Conservation (phyloP, 2,113 vertebrate species). For the Microcebus griseorufus region DNA sequence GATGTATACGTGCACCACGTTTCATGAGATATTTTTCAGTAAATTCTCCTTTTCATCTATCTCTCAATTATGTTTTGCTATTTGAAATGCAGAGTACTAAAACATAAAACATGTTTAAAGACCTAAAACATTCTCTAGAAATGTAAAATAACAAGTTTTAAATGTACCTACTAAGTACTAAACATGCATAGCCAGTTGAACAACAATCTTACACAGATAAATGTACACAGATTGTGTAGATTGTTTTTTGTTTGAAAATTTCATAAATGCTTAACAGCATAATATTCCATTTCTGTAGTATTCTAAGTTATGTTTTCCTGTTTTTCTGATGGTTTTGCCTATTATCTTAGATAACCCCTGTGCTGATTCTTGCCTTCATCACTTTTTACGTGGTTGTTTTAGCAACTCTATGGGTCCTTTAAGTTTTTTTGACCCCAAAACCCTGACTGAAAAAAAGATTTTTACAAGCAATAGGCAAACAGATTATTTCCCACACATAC, state of each 20-base stretch:
- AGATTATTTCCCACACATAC: background rate
- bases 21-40: background rate
- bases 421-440: background rate
- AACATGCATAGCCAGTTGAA: background rate
- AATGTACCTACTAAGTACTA: background rate
- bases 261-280: background rate
- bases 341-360: background rate
- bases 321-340: background rate
- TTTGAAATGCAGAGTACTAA: background rate
- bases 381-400: background rate
- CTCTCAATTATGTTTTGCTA: background rate
- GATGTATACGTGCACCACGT: background rate
- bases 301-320: background rate
- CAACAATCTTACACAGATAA: background rate
- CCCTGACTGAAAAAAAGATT: background rate
- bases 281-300: background rate
- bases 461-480: background rate
- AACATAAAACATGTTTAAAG: conserved; percentile 26
- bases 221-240: background rate
- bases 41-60: background rate
- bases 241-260: background rate
- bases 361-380: background rate
- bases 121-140: background rate
- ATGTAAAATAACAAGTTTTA: background rate
- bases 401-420: background rate